Evolutionary conservation across 2,888 invertebrate genomes (phyloP), one percentile per base, ranked within the genome.

Genomic region (Andrena bucephala): DNA sequence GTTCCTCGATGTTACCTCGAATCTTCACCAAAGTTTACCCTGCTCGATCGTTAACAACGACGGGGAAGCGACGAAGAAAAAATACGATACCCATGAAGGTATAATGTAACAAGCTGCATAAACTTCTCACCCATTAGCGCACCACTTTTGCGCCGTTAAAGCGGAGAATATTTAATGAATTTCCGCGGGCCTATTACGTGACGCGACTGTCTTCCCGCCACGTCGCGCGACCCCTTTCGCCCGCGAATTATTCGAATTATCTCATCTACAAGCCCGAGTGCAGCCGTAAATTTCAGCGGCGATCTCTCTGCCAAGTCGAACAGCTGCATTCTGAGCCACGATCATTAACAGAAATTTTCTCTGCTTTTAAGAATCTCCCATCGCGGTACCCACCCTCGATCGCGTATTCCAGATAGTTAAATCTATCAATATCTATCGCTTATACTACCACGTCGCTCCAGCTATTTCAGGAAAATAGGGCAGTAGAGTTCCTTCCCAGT

Each of bases 101-200:
- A 69, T 73, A 69, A 73, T 74, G 69, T 63, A 81, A 82, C 69
- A 79, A 82, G 81, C 70, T 70, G 77, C 83, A 85, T 81, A 72
- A 87, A 87, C 78, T 87, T 80, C 70, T 66, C 67, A 60, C 77
- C 87, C 85, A 85, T 87, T 85, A 87, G 74, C 65, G 74, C 65
- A 57, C 73, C 68, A 78, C 62, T 84, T 82, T 78, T 72, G 72
- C 62, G 66, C 63, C 57, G 57, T 63, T 74, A 66, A 60, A 57
- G 77, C 67, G 33, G 71, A 60, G 81, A 86, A 86, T 86, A 81
- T 74, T 87, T 87, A 74, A 87, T 74, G 73, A 84, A 86, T 86
- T 84, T 68, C 68, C 52, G 16, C 16, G 6, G 33, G 82, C 69
- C 70, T 75, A 62, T 82, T 82, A 81, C 81, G 59, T 33, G 81